Evolutionary conservation across 2,797 vertebrate genomes (phyloP).

Genomic region (Betta splendens): DNA sequence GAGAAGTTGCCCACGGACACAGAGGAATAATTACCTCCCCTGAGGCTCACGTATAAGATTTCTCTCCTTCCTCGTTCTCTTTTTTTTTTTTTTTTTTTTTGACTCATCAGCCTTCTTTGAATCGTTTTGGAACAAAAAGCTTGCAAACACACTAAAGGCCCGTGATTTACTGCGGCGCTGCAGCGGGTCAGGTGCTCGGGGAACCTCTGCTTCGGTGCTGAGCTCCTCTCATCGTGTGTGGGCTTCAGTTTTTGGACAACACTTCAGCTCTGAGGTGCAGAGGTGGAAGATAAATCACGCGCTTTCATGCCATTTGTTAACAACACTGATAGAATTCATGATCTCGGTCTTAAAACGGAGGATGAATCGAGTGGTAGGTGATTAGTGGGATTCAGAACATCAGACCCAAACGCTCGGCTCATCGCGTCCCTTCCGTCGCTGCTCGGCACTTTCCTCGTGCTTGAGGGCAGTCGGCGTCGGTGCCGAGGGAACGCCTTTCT

Average conservation of each 20-base stretch:
- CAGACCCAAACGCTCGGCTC: too few relatives aligned
- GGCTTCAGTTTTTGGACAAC: background rate
- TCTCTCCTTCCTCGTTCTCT: too few relatives aligned
- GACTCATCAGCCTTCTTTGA: too few relatives aligned
- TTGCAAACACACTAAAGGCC: background rate
- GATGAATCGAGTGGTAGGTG: background rate
- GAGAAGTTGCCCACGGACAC: background rate
- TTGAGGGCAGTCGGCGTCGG: conserved; percentile 48
- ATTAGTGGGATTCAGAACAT: background rate
- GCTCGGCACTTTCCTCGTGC: conserved; percentile 46
- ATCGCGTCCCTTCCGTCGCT: background rate
- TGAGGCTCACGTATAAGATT: background rate
- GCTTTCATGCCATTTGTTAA: background rate
- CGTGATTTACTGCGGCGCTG: background rate
- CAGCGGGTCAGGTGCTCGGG: background rate
- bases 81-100: too few relatives aligned
- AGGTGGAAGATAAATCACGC: background rate
- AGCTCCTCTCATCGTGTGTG: background rate
- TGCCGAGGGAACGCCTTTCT: conserved; percentile 48
- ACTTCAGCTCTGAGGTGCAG: background rate
- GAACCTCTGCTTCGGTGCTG: background rate
- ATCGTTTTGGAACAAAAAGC: too few relatives aligned
- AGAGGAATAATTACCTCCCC: conserved; percentile 14
- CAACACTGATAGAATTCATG: background rate
- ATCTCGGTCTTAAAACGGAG: background rate